Conservation (phyloP, 2,888 invertebrate species). For the Didymodactylos carnosus region DNA sequence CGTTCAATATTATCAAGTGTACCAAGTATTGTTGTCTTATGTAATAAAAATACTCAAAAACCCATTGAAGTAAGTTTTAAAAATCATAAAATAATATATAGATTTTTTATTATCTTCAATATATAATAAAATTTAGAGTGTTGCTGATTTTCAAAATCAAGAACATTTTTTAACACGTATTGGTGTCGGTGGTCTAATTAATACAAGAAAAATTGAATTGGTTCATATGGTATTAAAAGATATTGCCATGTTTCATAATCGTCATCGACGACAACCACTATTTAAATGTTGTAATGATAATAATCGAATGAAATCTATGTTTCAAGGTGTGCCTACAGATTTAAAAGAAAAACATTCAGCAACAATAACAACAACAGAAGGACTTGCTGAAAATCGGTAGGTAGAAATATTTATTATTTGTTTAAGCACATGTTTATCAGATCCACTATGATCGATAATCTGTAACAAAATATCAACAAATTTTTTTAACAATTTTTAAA, state of each 20-base stretch:
- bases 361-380: too few relatives aligned
- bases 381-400: too few relatives aligned
- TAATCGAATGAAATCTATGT: neutral
- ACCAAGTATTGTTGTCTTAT: constrained; percentile 50
- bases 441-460: too few relatives aligned
- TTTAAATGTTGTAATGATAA: neutral
- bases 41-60: constrained; percentile 5
- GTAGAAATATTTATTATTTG: too few relatives aligned
- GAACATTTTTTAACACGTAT: neutral
- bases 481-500: too few relatives aligned
- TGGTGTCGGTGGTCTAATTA: constrained; percentile 10
- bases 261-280: constrained; percentile 1
- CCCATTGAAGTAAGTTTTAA: constrained; percentile 6
- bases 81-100: neutral
- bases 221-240: constrained; percentile 9
- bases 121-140: neutral
- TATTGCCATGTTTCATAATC: constrained; percentile 9
- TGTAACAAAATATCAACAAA: too few relatives aligned
- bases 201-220: constrained; percentile 8
- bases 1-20: constrained; percentile 45
- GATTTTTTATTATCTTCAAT: neutral
- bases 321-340: neutral
- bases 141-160: neutral
- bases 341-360: neutral
- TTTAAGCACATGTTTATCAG: too few relatives aligned